A percentile compares a stretch with the other conserved stretches of the same genome.
These are phyloP conservation scores for Lithophane socia DNA, from an alignment of 2,888 invertebrate genomes.

Conservation along the genomic window DNA sequence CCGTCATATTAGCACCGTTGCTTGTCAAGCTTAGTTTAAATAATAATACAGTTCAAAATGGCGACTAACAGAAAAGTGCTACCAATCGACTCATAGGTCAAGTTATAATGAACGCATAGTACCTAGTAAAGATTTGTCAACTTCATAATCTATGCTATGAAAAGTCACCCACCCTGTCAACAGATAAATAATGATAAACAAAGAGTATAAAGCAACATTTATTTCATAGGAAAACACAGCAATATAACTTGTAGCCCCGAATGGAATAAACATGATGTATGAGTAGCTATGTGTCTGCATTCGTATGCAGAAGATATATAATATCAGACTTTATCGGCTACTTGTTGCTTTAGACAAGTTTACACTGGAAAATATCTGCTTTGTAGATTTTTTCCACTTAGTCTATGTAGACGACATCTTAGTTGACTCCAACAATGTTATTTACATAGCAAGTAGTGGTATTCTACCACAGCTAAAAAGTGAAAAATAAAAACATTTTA, in stretches of 20 bases:
- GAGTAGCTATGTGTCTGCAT: neutral
- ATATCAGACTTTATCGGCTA: slow-evolving; percentile 20
- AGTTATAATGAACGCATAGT: no score
- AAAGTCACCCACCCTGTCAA: neutral
- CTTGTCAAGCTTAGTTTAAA: no score
- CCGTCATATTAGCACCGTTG: no score
- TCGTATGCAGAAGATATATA: slow-evolving; percentile 25
- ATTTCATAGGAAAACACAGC: neutral
- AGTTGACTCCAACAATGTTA: no score
- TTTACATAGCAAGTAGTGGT: no score
- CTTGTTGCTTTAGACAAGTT: slow-evolving; percentile 27
- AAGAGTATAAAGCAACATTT: slow-evolving; percentile 4
- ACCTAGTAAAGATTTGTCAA: neutral
- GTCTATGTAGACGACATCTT: no score
- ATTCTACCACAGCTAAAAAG: no score
- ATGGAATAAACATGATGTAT: slow-evolving; percentile 29
- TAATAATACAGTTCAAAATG: no score
- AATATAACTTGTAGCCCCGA: slow-evolving; percentile 9
- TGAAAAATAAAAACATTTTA: no score
- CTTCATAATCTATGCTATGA: no score
- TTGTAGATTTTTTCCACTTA: neutral
- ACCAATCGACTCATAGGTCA: no score
- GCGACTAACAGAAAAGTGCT: no score
- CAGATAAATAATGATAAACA: neutral
- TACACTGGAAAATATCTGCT: neutral